Conservation (phyloP, 2,113 vertebrate genomes). For the Carollia perspicillata region DNA sequence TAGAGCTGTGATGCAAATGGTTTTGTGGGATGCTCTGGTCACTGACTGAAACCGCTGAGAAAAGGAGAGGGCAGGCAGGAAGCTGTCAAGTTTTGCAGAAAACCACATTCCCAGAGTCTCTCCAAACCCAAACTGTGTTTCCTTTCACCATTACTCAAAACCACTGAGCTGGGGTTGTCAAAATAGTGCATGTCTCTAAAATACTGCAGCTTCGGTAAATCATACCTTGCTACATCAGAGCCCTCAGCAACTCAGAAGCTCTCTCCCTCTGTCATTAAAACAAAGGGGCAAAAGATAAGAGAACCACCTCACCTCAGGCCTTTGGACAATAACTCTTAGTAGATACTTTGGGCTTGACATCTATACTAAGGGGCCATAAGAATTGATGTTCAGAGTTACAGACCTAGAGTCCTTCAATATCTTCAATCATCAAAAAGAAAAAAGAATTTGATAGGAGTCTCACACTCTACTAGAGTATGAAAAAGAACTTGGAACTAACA, state of each 20-base stretch:
- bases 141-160: constrained; percentile 20
- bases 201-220: neutral
- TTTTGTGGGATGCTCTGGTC: neutral
- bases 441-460: neutral
- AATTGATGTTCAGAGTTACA: neutral
- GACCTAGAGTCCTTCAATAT: neutral
- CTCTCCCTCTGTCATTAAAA: neutral
- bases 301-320: neutral
- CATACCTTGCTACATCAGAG: neutral
- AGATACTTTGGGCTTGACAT: neutral
- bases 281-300: neutral
- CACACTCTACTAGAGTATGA: neutral
- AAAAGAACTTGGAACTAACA: neutral
- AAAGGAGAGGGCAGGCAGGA: neutral
- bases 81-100: constrained; percentile 34
- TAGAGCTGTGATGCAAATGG: neutral
- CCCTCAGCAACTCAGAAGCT: neutral
- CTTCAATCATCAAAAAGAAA: neutral
- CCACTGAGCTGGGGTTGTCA: neutral
- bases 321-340: neutral
- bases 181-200: neutral
- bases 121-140: neutral
- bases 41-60: neutral
- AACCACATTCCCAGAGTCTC: constrained; percentile 7
- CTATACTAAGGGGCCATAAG: neutral